Evolutionary conservation across 2,888 invertebrate genomes (phyloP).

Genomic region (Lasioglossum oenotherae): DNA sequence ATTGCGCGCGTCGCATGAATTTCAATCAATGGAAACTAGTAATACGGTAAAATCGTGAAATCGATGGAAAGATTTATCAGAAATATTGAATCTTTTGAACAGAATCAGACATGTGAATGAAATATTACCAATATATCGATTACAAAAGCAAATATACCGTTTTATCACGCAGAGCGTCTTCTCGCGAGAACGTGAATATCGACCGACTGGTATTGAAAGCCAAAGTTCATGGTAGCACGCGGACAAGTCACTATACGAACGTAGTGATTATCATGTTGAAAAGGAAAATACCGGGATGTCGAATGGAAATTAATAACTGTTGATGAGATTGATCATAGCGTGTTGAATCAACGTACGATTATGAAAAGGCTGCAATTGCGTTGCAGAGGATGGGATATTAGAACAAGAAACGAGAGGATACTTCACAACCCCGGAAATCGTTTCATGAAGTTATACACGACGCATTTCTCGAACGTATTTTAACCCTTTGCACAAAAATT

Average conservation of each 20-base stretch:
- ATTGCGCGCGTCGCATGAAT: background rate
- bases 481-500: too few relatives aligned
- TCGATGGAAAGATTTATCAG: slow-evolving; percentile 36
- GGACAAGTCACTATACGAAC: background rate
- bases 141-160: slow-evolving; percentile 15
- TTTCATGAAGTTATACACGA: background rate
- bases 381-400: background rate
- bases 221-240: background rate
- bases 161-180: background rate
- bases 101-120: slow-evolving; percentile 20
- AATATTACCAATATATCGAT: slow-evolving; percentile 24
- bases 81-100: slow-evolving; percentile 23
- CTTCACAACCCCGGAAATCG: background rate
- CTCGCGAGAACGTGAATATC: background rate
- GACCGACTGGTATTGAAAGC: background rate
- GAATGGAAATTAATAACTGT: background rate
- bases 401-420: background rate
- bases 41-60: slow-evolving; percentile 38
- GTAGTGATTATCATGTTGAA: background rate
- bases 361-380: background rate
- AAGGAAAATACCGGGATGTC: background rate
- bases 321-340: background rate
- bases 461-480: background rate
- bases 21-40: slow-evolving; percentile 8
- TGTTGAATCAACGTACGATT: background rate